Base-by-base conservation (phyloP, 2,113 vertebrate species). In the Cavia porcellus region DNA sequence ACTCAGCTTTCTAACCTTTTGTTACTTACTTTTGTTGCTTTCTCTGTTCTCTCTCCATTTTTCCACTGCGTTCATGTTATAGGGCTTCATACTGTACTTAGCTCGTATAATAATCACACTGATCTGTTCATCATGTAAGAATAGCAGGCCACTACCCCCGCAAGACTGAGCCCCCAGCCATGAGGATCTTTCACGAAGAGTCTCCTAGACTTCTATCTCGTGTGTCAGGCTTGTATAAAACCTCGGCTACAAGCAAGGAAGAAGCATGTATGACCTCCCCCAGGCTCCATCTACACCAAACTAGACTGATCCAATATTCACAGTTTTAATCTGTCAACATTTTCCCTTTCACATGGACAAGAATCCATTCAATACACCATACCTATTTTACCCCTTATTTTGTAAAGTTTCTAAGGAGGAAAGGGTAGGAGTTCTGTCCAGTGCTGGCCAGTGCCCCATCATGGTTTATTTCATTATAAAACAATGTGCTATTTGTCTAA, bases 11-110 rank as follows among this genome's bases (percentile, higher is more conserved):
- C 52, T 42, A 75, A 42, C 42, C 17, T 2, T 89, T n/a, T 75
- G 59, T 80, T 92, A 68, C 77, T 72, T n/a, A 75, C 11, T 86
- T 77, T 47, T 80, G 22, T 57, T 95, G 57, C 20, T 86, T 75
- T 94, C 50, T 93, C 52, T 95, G 72, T 86, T 75, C 75, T 95
- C 45, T 84, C 24, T 93, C 70, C 72, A 91, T 28, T 91, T 87
- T 88, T 95, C 17, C 14, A 92, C 57, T 89, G 86, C 52, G n/a
- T 38, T 72, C n/a, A 64, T 91, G 35, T 62, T 55, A 55, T 1
- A 81, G 32, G 83, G 50, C 38, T 52, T 28, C 72, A 77, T 35
- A 77, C 11, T 22, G 38, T 42, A 92, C 45, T 15, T 83, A 52
- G 82, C 79, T 95, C 66, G 82, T 80, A 50, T 64, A 93, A 85